phyloP scores from a whole-genome alignment of 1,140 invertebrate species.

The Proctacanthus coquilletti region DNA sequence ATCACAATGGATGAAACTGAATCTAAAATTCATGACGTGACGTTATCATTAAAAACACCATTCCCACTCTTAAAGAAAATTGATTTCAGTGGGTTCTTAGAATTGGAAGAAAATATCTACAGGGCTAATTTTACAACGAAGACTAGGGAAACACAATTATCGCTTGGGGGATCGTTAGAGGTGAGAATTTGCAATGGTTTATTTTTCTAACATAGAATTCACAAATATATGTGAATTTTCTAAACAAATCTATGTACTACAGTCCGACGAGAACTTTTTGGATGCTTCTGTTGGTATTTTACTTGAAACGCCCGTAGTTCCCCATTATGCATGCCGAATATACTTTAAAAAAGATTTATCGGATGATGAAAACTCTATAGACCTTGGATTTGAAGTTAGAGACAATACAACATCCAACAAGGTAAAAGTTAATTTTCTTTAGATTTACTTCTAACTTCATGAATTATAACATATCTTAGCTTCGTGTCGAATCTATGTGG shows the following conservation, averaged over 20 bases:
- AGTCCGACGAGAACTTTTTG: conserved; percentile 43
- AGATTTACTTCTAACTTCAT: neutral
- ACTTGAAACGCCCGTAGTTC: conserved; percentile 41
- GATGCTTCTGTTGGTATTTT: conserved; percentile 38
- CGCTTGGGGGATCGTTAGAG: conserved; percentile 32
- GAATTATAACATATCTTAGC: conserved; percentile 6
- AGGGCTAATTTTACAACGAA: conserved; percentile 31
- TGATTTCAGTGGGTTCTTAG: conserved; percentile 30
- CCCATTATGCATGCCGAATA: conserved; percentile 43
- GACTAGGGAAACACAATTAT: conserved; percentile 31
- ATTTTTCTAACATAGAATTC: too few relatives aligned
- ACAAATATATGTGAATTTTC: conserved; percentile 3
- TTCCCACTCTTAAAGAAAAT: conserved; percentile 33
- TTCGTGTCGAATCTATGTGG: conserved; percentile 18
- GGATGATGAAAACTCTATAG: conserved; percentile 39
- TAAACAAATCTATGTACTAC: conserved; percentile 4
- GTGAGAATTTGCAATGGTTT: conserved; percentile 19
- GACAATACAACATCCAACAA: conserved; percentile 16
- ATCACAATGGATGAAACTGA: conserved; percentile 31
- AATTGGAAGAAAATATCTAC: conserved; percentile 37
- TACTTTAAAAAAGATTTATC: conserved; percentile 50
- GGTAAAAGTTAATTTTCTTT: conserved; percentile 8
- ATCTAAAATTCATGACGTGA: conserved; percentile 31
- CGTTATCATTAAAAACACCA: conserved; percentile 37
- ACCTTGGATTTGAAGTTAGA: conserved; percentile 35